phyloP scores from a whole-genome alignment of 2,888 invertebrate genomes.

The Diaprepes abbreviatus region DNA sequence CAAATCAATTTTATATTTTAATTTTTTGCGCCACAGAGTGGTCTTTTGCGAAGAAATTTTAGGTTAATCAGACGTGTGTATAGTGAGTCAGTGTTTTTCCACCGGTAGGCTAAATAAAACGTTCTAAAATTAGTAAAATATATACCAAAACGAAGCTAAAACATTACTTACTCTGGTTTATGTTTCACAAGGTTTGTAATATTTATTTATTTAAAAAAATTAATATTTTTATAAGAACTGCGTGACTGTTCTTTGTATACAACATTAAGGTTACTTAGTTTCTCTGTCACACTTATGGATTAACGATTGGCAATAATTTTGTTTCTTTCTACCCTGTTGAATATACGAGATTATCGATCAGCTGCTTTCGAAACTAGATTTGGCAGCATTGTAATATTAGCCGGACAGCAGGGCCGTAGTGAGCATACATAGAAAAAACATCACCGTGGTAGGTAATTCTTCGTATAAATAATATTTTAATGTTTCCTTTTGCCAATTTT shows the following conservation, averaged over 20 bases:
- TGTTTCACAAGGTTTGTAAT: constrained; percentile 6
- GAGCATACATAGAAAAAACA: neutral
- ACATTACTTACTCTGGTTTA: constrained; percentile 15
- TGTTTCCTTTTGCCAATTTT: too few species aligned
- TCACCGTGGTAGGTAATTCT: neutral
- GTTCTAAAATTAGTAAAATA: constrained; percentile 2
- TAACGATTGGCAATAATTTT: neutral
- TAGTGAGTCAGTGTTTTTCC: constrained; percentile 14
- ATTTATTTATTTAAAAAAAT: constrained; percentile 20
- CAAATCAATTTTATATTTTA: neutral
- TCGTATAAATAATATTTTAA: too few species aligned
- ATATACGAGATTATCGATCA: neutral
- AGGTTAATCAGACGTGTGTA: constrained; percentile 39
- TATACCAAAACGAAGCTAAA: neutral
- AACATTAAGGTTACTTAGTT: constrained; percentile 27
- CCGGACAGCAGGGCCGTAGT: constrained; percentile 2
- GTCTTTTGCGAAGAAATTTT: constrained; percentile 22
- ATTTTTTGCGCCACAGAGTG: constrained; percentile 14
- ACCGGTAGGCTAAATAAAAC: constrained; percentile 1
- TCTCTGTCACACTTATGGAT: constrained; percentile 6
- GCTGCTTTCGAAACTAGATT: too few species aligned
- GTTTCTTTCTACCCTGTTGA: neutral
- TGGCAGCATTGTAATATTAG: too few species aligned
- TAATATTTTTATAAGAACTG: neutral
- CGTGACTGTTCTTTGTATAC: neutral